Percentiles rank a stretch among this genome's conserved stretches.
These are phyloP conservation scores for Picathartes gymnocephalus DNA, from an alignment of 2,113 vertebrate genomes.

Conservation along the genomic window DNA sequence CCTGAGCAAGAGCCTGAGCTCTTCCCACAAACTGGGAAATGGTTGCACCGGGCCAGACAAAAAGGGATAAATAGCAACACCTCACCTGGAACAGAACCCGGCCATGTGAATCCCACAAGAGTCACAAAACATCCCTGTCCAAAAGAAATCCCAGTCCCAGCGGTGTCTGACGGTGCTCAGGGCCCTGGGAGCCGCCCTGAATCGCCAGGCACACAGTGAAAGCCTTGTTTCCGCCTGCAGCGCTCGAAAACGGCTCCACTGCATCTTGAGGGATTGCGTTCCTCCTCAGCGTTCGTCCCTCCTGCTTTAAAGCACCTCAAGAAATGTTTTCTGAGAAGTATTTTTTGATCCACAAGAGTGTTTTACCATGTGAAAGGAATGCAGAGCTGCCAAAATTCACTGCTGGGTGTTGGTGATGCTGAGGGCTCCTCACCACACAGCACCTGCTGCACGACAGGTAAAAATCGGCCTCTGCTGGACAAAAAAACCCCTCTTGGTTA, in stretches of 20 bases:
- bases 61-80: background rate
- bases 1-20: background rate
- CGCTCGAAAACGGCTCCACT: fast-evolving
- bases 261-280: fast-evolving
- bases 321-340: background rate
- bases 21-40: background rate
- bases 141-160: background rate
- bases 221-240: background rate
- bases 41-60: background rate
- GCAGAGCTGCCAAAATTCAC: background rate
- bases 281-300: background rate
- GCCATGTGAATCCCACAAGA: background rate
- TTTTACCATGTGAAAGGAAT: background rate
- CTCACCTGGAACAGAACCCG: fast-evolving
- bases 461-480: background rate
- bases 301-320: background rate
- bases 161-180: background rate
- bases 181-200: background rate
- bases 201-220: background rate
- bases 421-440: fast-evolving
- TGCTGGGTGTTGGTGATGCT: background rate
- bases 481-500: background rate
- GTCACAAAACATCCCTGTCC: background rate
- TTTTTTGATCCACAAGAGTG: background rate
- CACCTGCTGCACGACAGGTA: background rate